These are phyloP conservation scores for Tuberolachnus salignus DNA, from an alignment of 2,888 invertebrate species.

Conservation along the genomic window DNA sequence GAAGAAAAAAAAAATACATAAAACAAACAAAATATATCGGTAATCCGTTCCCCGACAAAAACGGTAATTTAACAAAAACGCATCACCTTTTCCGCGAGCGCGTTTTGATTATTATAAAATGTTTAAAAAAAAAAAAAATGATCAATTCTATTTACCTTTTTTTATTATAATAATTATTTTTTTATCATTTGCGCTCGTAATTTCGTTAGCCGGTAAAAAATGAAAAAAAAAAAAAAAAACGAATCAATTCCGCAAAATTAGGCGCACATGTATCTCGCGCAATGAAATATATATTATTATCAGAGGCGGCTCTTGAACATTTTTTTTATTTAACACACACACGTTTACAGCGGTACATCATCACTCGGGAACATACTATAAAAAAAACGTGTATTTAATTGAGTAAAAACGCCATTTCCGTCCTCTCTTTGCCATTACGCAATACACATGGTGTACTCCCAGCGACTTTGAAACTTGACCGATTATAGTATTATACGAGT, in stretches of 20 bases:
- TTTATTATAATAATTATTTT: too few species aligned
- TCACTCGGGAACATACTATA: slow-evolving; percentile 24
- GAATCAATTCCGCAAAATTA: slow-evolving; percentile 27
- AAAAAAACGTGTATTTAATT: too few species aligned
- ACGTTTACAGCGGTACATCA: too few species aligned
- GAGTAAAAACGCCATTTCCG: neutral
- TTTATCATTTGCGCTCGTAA: neutral
- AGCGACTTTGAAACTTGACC: slow-evolving; percentile 29
- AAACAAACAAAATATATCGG: neutral
- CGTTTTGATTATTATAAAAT: too few species aligned
- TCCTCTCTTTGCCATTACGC: neutral
- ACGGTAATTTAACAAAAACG: slow-evolving; percentile 15
- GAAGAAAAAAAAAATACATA: too few species aligned
- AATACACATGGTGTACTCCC: slow-evolving; percentile 11
- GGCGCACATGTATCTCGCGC: slow-evolving; percentile 8
- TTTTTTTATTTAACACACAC: neutral
- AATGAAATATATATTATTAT: slow-evolving; percentile 28
- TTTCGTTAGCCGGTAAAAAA: slow-evolving; percentile 21
- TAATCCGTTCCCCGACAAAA: slow-evolving; percentile 4
- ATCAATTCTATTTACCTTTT: too few species aligned
- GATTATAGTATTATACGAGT: slow-evolving; percentile 5
- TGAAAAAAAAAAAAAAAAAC: neutral
- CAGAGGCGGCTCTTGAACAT: slow-evolving; percentile 8
- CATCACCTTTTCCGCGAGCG: neutral
- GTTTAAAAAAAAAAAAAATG: too few species aligned